phyloP scores from a whole-genome alignment of 1,140 invertebrate species.

The Whitmania pigra region DNA sequence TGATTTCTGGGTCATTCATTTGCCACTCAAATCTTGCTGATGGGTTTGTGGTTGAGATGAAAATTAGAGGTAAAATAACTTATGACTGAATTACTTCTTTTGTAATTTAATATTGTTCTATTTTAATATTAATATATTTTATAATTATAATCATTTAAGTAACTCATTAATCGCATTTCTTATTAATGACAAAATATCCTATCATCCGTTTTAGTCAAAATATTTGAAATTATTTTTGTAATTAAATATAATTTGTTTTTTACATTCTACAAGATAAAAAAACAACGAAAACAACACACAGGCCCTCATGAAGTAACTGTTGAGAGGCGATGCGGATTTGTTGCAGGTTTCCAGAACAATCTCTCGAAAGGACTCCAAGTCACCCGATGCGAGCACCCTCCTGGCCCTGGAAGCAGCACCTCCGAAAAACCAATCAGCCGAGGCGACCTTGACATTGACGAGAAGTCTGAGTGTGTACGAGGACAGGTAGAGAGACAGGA shows the following conservation, averaged over 20 bases:
- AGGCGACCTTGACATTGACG: conserved; percentile 24
- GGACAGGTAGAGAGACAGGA: conserved; percentile 40
- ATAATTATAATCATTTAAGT: neutral
- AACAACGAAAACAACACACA: neutral
- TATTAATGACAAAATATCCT: too few relatives aligned
- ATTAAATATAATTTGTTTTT: too few relatives aligned
- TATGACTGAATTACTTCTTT: neutral
- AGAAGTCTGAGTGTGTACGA: conserved; percentile 39
- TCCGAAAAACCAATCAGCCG: conserved; percentile 29
- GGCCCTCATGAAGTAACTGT: conserved; percentile 17
- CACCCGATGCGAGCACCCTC: conserved; percentile 27
- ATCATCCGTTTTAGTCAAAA: too few relatives aligned
- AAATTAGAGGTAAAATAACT: neutral
- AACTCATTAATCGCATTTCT: neutral
- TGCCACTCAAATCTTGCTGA: conserved; percentile 42
- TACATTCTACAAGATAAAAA: neutral
- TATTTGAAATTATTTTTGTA: too few relatives aligned
- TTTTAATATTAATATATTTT: too few relatives aligned
- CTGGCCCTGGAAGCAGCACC: conserved; percentile 30
- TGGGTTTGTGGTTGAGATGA: neutral
- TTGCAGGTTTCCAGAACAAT: conserved; percentile 26
- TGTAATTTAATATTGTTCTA: neutral
- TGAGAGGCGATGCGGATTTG: conserved; percentile 15
- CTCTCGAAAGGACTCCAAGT: conserved; percentile 27
- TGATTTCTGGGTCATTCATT: conserved; percentile 40